Evolutionary conservation across 2,888 invertebrate species (phyloP), one percentile per base, ranked within the genome.

Genomic region (Octonoba sinensis): DNA sequence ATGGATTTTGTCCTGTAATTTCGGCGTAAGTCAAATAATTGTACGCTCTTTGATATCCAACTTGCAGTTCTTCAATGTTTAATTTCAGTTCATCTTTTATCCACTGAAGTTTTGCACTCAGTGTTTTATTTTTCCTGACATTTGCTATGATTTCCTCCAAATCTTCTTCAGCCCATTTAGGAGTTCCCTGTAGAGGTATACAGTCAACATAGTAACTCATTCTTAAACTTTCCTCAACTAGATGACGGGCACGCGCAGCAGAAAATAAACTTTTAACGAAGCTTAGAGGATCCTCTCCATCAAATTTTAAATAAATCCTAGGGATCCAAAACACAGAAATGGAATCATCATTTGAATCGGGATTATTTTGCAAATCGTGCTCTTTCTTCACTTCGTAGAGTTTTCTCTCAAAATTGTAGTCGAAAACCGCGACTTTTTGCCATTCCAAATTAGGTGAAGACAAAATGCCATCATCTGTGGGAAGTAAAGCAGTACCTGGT

Each of bases 401-500:
- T 20, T 76, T 69, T 13, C 44, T 72, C 3, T 62, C 54, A 0
- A n/a, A 15, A 36, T 75, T 54, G 49, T 82, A 82, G 18, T 76
- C 67, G 18, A 82, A 27, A 6, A 82, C 82, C 15, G 57, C 60
- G 3, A 82, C 82, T 36, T 82, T 67, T 46, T 56, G 60, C 82
- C 82, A 82, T 1, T 82, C 56, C 11, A 82, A 56, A 12, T 56
- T 8, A 6, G 49, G 11, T 6, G 15, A 44, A 44, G 27, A 47
- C 3, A 12, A 13, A n/a, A 22, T 18, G 0, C 27, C 27, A 2
- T 62, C 16, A 6, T 47, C 47, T 0, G 24, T 24, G 3, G 76
- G 76, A 56, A 83, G 27, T 11, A 79, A 65, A 36, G 79, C 83
- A 11, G 65, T 60, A 56, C 62, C 79, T 20, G 83, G 83, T 60